These are phyloP conservation scores for Sturnira hondurensis DNA, from an alignment of 2,113 vertebrate genomes.

Conservation along the genomic window DNA sequence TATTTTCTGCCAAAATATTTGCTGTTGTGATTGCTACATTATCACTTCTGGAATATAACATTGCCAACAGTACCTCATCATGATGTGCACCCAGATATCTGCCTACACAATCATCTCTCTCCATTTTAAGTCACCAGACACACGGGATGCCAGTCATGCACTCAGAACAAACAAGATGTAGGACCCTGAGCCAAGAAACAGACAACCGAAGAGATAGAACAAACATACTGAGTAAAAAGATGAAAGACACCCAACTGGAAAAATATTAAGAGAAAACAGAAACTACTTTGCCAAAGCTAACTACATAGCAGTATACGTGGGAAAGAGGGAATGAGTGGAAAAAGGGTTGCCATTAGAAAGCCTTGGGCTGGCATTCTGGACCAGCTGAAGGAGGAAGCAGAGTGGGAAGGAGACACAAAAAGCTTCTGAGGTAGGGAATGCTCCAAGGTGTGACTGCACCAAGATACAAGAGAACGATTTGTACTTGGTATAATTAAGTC, in stretches of 20 bases:
- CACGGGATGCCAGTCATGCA: background rate
- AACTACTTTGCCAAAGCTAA: background rate
- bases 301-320: background rate
- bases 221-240: background rate
- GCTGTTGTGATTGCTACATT: background rate
- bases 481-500: background rate
- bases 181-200: background rate
- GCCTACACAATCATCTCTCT: background rate
- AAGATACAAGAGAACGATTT: background rate
- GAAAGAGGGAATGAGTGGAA: background rate
- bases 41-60: background rate
- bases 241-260: background rate
- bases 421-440: background rate
- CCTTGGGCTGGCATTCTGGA: background rate
- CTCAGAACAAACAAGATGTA: background rate
- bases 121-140: background rate
- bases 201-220: background rate
- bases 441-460: background rate
- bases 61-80: background rate
- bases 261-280: conserved; percentile 17
- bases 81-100: background rate
- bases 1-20: conserved; percentile 8
- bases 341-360: background rate
- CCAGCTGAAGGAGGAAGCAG: background rate
- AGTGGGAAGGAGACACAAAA: background rate